phyloP scores from a whole-genome alignment of 2,888 invertebrate genomes.

The Apotomis turbidana region DNA sequence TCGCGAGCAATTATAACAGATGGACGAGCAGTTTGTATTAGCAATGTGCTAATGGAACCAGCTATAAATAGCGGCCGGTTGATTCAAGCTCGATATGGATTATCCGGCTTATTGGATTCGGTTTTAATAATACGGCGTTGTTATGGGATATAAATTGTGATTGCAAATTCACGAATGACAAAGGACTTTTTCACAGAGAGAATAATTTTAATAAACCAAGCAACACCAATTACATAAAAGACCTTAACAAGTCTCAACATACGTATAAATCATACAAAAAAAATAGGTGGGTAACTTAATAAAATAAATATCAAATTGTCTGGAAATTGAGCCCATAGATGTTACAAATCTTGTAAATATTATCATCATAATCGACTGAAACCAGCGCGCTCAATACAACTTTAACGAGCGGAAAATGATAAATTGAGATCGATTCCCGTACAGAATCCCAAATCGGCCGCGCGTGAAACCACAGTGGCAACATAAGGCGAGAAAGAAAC shows the following conservation, averaged over 20 bases:
- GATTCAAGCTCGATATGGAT: slow-evolving; percentile 25
- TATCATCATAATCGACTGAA: not conserved
- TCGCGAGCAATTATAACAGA: slow-evolving; percentile 30
- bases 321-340: too few relatives aligned
- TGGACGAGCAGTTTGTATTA: slow-evolving; percentile 27
- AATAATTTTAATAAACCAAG: too few relatives aligned
- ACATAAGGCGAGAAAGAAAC: slow-evolving; percentile 42
- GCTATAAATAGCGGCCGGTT: slow-evolving; percentile 22
- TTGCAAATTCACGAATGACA: not conserved
- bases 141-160: not conserved
- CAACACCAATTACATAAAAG: too few relatives aligned
- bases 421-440: slow-evolving; percentile 41
- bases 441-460: slow-evolving; percentile 34
- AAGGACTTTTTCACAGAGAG: too few relatives aligned
- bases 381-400: slow-evolving; percentile 22
- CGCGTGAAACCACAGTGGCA: slow-evolving; percentile 41
- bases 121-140: slow-evolving; percentile 23
- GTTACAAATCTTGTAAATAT: not conserved
- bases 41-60: slow-evolving; percentile 39
- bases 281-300: too few relatives aligned
- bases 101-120: slow-evolving; percentile 29
- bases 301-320: too few relatives aligned
- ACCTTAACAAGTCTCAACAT: too few relatives aligned
- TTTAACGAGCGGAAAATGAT: slow-evolving; percentile 40
- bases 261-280: too few relatives aligned